Conservation (phyloP, 2,888 invertebrate genomes). For the Pediacus dermestoides region DNA sequence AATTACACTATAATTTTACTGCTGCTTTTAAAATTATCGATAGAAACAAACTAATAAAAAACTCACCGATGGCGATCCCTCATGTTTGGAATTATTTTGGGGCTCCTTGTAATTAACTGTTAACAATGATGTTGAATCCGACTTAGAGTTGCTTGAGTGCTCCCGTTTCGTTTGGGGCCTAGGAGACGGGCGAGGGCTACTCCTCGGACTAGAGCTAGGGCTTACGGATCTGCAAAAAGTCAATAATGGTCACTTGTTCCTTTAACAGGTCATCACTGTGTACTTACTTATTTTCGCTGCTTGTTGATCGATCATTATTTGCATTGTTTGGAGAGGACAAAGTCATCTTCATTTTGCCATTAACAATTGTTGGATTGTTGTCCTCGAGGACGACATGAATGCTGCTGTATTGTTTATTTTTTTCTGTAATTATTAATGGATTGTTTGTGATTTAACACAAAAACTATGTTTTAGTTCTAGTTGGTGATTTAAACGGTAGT, state of each 20-base stretch:
- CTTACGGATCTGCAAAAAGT: constrained; percentile 38
- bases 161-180: constrained; percentile 46
- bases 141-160: constrained; percentile 41
- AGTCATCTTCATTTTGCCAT: constrained; percentile 32
- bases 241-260: constrained; percentile 21
- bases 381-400: constrained; percentile 18
- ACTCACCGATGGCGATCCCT: constrained; percentile 40
- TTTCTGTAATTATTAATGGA: no score
- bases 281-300: constrained; percentile 18
- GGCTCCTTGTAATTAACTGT: constrained; percentile 35
- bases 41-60: constrained; percentile 4
- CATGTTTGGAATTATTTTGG: constrained; percentile 25
- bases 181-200: constrained; percentile 55
- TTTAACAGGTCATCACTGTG: not conserved
- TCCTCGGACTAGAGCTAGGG: constrained; percentile 49
- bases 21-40: no score
- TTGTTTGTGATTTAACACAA: no score
- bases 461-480: no score
- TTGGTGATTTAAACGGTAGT: no score
- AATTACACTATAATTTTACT: no score
- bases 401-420: constrained; percentile 5
- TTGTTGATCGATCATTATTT: constrained; percentile 24
- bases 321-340: constrained; percentile 31
- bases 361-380: not conserved
- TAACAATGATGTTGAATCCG: constrained; percentile 36